A percentile compares a stretch with the other conserved stretches of the same genome.
These are phyloP conservation scores for Troides oblongomaculatus DNA, from an alignment of 2,888 invertebrate genomes.

Conservation along the genomic window DNA sequence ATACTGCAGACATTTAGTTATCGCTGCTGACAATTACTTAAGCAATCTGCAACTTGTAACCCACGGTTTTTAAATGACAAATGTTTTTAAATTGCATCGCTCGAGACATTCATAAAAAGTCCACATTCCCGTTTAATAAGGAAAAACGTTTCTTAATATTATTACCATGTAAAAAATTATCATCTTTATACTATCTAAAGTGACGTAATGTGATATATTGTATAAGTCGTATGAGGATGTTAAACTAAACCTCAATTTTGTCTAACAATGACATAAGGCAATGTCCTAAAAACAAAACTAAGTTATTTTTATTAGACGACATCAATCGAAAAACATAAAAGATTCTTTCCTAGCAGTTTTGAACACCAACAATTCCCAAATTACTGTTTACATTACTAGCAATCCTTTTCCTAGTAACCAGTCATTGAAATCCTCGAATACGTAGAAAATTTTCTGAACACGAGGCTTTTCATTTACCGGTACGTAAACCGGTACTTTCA, in stretches of 20 bases:
- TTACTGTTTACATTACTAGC: too few species aligned
- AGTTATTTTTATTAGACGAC: too few species aligned
- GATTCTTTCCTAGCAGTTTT: too few species aligned
- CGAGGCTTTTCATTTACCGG: conserved; percentile 3
- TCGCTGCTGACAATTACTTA: conserved; percentile 25
- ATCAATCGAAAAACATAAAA: too few species aligned
- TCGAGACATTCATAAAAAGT: not conserved
- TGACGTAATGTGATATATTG: too few species aligned
- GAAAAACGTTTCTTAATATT: not conserved
- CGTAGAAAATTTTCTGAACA: not conserved
- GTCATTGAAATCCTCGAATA: too few species aligned
- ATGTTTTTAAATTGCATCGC: conserved; percentile 13
- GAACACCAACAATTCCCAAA: too few species aligned
- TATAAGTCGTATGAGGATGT: too few species aligned
- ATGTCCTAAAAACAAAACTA: not conserved
- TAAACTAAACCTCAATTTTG: not conserved
- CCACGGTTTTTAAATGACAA: conserved; percentile 7
- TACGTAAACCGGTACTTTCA: conserved; percentile 6
- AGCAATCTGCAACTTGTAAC: conserved; percentile 20
- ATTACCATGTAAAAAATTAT: not conserved
- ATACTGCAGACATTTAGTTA: conserved; percentile 42
- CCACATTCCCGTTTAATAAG: not conserved
- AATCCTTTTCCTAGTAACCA: too few species aligned
- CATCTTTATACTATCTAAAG: not conserved
- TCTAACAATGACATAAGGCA: not conserved